These are phyloP conservation scores for Pristionchus fissidentatus DNA, from an alignment of 2,888 invertebrate species.

Conservation along the genomic window DNA sequence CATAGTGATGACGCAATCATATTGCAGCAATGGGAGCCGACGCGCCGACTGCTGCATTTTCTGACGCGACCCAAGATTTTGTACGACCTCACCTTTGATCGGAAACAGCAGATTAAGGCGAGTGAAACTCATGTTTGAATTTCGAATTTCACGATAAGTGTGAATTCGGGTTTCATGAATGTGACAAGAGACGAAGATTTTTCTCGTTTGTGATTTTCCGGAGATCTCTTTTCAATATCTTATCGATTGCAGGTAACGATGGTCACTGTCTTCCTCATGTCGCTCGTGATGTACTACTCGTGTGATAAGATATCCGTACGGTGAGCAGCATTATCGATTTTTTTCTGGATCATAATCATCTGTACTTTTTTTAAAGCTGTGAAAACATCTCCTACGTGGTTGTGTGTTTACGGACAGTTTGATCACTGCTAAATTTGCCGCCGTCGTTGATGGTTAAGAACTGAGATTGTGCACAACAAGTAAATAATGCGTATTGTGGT, in stretches of 20 bases:
- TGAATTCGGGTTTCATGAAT: neutral
- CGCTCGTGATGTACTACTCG: slow-evolving; percentile 47
- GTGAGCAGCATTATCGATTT: neutral
- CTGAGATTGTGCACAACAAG: too few species aligned
- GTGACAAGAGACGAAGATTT: neutral
- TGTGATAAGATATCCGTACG: slow-evolving; percentile 58
- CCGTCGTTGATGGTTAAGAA: too few species aligned
- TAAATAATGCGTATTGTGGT: slow-evolving; percentile 49
- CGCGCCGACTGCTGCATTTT: slow-evolving; percentile 50
- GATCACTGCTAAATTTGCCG: too few species aligned
- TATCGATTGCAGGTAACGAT: slow-evolving; percentile 1
- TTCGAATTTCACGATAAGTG: slow-evolving; percentile 26
- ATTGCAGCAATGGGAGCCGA: slow-evolving; percentile 52
- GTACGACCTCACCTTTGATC: slow-evolving; percentile 54
- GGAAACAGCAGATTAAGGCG: slow-evolving; percentile 58
- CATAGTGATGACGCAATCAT: neutral
- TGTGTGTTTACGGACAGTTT: too few species aligned
- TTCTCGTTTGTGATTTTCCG: neutral
- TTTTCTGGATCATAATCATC: neutral
- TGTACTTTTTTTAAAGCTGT: neutral
- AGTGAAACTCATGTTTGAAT: neutral
- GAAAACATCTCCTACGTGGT: too few species aligned
- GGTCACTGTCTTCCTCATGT: slow-evolving; percentile 1
- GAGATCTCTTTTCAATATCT: neutral
- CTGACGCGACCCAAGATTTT: slow-evolving; percentile 53